These are phyloP conservation scores for Chloroceryle inda DNA, from an alignment of 2,797 vertebrate genomes.

Conservation along the genomic window DNA sequence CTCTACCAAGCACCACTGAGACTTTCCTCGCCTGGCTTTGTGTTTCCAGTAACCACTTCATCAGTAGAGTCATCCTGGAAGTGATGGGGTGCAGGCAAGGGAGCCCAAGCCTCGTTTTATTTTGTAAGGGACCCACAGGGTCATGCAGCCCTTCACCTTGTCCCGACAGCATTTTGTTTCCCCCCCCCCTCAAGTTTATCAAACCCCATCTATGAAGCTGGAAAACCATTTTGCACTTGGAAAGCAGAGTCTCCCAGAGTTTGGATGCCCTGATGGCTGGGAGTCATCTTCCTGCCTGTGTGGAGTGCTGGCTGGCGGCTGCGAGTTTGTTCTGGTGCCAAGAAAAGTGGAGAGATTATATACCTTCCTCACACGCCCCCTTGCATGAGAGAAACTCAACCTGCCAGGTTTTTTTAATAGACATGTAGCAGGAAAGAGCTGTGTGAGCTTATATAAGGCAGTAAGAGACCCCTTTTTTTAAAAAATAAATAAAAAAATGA, in stretches of 20 bases:
- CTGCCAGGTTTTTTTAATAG: background rate
- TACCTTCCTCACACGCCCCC: background rate
- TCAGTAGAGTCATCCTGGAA: background rate
- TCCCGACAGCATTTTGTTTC: background rate
- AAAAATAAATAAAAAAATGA: background rate
- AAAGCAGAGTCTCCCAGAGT: background rate
- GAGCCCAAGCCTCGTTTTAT: background rate
- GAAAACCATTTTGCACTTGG: background rate
- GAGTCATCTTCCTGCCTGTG: background rate
- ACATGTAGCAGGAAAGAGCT: background rate
- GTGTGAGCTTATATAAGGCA: background rate
- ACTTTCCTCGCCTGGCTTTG: background rate
- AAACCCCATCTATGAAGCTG: background rate
- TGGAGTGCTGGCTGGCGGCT: background rate
- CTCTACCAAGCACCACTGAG: fast-evolving
- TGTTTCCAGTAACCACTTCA: background rate
- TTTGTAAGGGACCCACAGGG: background rate
- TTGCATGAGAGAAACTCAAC: background rate
- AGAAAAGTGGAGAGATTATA: background rate
- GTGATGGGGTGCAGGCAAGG: background rate
- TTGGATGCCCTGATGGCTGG: background rate
- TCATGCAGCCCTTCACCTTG: background rate
- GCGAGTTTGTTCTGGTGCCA: conserved; percentile 7
- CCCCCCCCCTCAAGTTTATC: background rate
- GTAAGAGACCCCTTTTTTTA: background rate